phyloP scores from a whole-genome alignment of 2,888 invertebrate species.

The Autographa gamma region DNA sequence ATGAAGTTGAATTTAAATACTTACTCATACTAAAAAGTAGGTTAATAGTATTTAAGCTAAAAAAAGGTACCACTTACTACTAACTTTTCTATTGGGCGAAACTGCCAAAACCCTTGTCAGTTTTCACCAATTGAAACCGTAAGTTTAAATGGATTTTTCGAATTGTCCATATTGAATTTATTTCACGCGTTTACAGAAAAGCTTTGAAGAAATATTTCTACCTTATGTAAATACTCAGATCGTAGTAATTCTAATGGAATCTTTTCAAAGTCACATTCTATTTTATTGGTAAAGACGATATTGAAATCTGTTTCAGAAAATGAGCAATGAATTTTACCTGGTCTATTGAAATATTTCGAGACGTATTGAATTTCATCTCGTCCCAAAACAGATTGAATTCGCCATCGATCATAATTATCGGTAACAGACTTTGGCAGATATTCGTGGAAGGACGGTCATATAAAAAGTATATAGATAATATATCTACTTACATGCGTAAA shows the following conservation, averaged over 20 bases:
- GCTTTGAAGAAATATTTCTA: constrained; percentile 14
- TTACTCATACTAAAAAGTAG: background rate
- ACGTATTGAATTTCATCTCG: constrained; percentile 54
- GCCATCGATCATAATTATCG: constrained; percentile 60
- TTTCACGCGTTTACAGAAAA: background rate
- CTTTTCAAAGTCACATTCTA: constrained; percentile 17
- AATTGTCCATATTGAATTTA: background rate
- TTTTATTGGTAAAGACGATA: constrained; percentile 39
- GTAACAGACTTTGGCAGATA: constrained; percentile 42
- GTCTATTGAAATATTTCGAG: constrained; percentile 44
- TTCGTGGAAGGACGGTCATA: constrained; percentile 16
- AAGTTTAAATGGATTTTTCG: background rate
- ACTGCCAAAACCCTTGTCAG: background rate
- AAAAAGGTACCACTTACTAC: too few species aligned
- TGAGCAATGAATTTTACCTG: constrained; percentile 37
- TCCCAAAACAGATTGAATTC: constrained; percentile 36
- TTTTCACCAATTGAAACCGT: background rate
- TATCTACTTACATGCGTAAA: background rate
- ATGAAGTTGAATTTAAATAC: background rate
- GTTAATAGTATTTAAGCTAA: background rate
- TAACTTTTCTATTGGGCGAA: background rate
- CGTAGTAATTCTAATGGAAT: constrained; percentile 19
- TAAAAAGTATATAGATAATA: background rate
- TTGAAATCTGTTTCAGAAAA: constrained; percentile 42
- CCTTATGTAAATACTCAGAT: background rate